Evolutionary conservation across 2,113 vertebrate genomes (phyloP).

Genomic region (Neodon shergylaensis): DNA sequence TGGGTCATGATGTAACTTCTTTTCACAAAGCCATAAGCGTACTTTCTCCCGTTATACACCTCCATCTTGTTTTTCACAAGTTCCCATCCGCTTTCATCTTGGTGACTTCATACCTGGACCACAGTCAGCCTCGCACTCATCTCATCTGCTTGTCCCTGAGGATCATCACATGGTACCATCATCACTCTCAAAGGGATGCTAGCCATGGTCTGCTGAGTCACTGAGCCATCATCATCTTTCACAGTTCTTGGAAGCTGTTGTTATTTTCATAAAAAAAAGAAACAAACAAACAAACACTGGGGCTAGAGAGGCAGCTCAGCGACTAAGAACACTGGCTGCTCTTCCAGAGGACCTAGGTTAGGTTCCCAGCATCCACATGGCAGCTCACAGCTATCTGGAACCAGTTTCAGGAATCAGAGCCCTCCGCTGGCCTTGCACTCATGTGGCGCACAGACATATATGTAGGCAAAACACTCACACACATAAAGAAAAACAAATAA

Average conservation of each 20-base stretch:
- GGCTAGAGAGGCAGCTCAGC: neutral
- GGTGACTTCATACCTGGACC: accelerated
- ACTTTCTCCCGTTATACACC: accelerated
- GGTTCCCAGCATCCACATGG: neutral
- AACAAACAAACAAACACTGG: neutral
- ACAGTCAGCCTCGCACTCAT: accelerated
- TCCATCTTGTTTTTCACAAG: neutral
- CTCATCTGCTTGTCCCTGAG: accelerated
- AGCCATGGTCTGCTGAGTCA: constrained; percentile 39
- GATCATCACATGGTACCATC: neutral
- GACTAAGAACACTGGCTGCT: neutral
- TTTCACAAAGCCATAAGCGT: neutral
- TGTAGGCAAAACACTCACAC: neutral
- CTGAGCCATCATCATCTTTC: neutral
- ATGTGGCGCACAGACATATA: neutral
- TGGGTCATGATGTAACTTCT: neutral
- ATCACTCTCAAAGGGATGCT: neutral
- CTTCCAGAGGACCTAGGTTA: neutral
- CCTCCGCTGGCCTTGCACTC: neutral
- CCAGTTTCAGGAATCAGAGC: neutral
- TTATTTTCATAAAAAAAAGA: neutral
- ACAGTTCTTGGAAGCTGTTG: neutral
- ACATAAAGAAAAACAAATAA: neutral
- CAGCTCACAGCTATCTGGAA: neutral
- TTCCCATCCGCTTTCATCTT: accelerated